Evolutionary conservation across 2,888 invertebrate genomes (phyloP), one percentile per base, ranked within the genome.

Genomic region (Teleiodes luculella): DNA sequence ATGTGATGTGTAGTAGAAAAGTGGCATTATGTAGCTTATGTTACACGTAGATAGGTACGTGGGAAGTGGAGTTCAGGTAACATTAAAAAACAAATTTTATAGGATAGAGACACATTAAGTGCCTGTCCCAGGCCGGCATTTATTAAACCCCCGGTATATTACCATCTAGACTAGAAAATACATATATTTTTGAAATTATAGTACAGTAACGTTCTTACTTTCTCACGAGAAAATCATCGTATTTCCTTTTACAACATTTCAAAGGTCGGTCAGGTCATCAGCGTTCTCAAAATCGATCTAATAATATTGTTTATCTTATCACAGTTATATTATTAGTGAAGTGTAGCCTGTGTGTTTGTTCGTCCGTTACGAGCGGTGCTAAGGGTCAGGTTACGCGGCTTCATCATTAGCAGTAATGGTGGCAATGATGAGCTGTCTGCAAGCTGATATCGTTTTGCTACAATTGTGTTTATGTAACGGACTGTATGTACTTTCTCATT

Each of bases 361-460:
- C 43, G 43, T 13, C 4, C 14, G 39, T 43, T 24, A 43, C 39
- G 39, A 18, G 39, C 39, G 18, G 24, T 43, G 20, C 11, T n/a
- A 18, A 24, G 24, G 43, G 43, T 43, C 43, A 14, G 24, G n/a
- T 43, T 43, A 28, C 43, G 43, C 43, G 2, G 18, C 43, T 28
- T 39, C 53, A 39, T 53, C 48, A 33, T 53, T 47, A 31, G 31
- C 18, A 6, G 18, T 39, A 33, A 47, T 47, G 39, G 3, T 35
- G 20, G 20, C 11, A 33, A 47, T 47, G 39, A 10, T 35, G 20
- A 13, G 5, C 43, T 43, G 24, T 43, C 43, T 43, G 43, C 28
- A 43, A 43, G 20, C 11, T 13, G 43, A 43, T 43, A 43, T 20
- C 36, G 52, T 52, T 43, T 43, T 11, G 37, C 18, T 14, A 8